These are phyloP conservation scores for Archips xylosteana DNA, from an alignment of 2,888 invertebrate species.

Conservation along the genomic window DNA sequence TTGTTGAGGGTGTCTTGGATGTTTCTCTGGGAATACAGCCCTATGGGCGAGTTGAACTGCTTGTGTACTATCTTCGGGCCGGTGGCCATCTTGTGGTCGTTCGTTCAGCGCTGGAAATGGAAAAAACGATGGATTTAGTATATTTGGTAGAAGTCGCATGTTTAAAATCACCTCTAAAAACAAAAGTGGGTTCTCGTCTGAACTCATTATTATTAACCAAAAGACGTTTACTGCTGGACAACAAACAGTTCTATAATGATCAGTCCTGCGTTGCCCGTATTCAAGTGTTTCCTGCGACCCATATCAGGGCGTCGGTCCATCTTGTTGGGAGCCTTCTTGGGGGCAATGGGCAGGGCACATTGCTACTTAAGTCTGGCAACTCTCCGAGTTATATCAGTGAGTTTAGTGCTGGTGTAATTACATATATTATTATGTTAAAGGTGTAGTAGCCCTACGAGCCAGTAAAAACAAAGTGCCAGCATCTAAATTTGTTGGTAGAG, in stretches of 20 bases:
- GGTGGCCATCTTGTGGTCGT: constrained; percentile 88
- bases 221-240: too few species aligned
- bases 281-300: too few species aligned
- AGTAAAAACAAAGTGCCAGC: background rate
- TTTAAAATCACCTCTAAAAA: background rate
- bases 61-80: constrained; percentile 92
- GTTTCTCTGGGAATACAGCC: constrained; percentile 92
- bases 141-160: background rate
- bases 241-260: too few species aligned
- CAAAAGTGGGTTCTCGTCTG: background rate
- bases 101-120: constrained; percentile 80
- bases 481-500: background rate
- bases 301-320: too few species aligned
- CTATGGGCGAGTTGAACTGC: constrained; percentile 96
- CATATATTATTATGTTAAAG: too few species aligned
- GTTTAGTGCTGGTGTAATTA: too few species aligned
- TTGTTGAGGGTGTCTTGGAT: constrained; percentile 92
- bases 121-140: background rate
- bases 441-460: background rate
- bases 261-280: too few species aligned
- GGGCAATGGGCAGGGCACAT: too few species aligned
- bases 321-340: too few species aligned
- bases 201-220: too few species aligned
- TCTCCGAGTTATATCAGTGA: too few species aligned
- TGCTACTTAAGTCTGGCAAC: too few species aligned